Percentiles rank a stretch among this genome's conserved stretches.
Conservation (phyloP, 92 coral and sea anemone species). For the Epizoanthus fatuus region DNA sequence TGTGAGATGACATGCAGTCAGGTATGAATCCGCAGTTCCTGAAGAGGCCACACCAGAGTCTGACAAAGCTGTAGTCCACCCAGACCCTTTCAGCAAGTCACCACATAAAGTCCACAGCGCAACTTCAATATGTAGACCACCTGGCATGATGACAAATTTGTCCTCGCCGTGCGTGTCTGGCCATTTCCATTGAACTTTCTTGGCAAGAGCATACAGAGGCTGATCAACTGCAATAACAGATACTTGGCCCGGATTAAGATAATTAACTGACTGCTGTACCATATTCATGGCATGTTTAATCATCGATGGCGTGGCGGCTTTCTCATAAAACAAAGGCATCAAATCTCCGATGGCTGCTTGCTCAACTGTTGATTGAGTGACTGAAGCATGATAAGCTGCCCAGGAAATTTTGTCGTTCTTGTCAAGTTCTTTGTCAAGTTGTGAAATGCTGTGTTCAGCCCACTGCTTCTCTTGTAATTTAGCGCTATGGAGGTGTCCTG, state of each 20-base stretch:
- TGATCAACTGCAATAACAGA: slow-evolving; percentile 32
- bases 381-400: background rate
- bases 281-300: slow-evolving; percentile 52
- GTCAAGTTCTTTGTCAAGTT: too few relatives aligned
- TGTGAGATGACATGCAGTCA: too few relatives aligned
- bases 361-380: background rate
- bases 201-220: slow-evolving; percentile 45
- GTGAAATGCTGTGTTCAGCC: too few relatives aligned
- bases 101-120: slow-evolving; percentile 57
- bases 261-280: slow-evolving; percentile 3
- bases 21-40: background rate
- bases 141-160: slow-evolving; percentile 41
- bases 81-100: slow-evolving; percentile 45
- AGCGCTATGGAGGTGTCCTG: too few relatives aligned
- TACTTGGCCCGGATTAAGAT: slow-evolving; percentile 38
- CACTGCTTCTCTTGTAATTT: background rate
- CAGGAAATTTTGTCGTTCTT: too few relatives aligned
- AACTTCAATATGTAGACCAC: slow-evolving; percentile 59
- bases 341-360: background rate
- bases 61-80: slow-evolving; percentile 19
- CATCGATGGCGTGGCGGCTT: slow-evolving; percentile 49
- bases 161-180: slow-evolving; percentile 57
- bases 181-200: slow-evolving; percentile 50
- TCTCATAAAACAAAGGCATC: slow-evolving; percentile 43
- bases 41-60: background rate